A percentile compares a stretch with the other conserved stretches of the same genome.
phyloP scores from a whole-genome alignment of 53 echinoderm and acorn worm genomes.

The Echinarachnius parma region DNA sequence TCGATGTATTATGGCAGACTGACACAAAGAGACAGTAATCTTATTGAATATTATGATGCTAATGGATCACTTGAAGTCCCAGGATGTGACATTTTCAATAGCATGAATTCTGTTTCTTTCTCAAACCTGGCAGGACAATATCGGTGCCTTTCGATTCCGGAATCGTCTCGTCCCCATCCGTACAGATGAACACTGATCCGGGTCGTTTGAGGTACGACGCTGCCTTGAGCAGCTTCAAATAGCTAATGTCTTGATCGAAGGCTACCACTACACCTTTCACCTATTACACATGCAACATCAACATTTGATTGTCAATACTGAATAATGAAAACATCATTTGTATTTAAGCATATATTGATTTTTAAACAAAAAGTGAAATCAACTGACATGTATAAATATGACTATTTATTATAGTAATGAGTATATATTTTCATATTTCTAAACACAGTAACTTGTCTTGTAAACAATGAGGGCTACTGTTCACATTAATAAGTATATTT shows the following conservation, averaged over 20 bases:
- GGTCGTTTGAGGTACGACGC: conserved; percentile 74
- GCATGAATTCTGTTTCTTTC: background rate
- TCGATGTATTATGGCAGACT: background rate
- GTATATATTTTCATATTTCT: too few relatives aligned
- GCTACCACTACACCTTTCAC: conserved; percentile 82
- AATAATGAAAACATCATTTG: too few relatives aligned
- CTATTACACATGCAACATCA: conserved; percentile 16
- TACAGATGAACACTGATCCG: conserved; percentile 55
- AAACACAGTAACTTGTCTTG: too few relatives aligned
- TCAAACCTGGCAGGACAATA: conserved; percentile 46
- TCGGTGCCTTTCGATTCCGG: conserved; percentile 17
- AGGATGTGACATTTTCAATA: too few relatives aligned
- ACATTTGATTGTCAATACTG: background rate
- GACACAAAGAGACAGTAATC: background rate
- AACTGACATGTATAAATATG: too few relatives aligned
- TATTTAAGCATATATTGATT: too few relatives aligned
- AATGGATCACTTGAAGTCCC: too few relatives aligned
- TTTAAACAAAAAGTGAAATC: too few relatives aligned
- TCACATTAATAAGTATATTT: too few relatives aligned
- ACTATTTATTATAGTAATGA: too few relatives aligned
- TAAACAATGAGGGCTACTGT: too few relatives aligned
- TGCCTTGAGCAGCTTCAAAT: conserved; percentile 65
- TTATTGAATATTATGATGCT: background rate
- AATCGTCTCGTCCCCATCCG: conserved; percentile 67
- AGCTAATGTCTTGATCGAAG: conserved; percentile 71